These are phyloP conservation scores for Nemapogon koenigi DNA, from an alignment of 2,888 invertebrate species.

Conservation along the genomic window DNA sequence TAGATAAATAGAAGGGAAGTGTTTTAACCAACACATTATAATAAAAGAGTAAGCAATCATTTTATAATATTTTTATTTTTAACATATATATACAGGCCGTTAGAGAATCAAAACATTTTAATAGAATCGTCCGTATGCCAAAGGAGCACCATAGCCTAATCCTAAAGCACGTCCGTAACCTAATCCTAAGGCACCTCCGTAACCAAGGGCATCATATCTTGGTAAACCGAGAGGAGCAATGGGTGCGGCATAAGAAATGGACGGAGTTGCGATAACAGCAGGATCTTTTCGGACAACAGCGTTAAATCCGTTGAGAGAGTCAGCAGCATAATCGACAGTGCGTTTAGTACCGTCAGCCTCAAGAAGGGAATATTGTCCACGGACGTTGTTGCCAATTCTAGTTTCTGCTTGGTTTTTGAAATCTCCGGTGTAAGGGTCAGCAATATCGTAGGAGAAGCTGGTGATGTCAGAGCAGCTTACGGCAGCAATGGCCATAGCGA, in stretches of 20 bases:
- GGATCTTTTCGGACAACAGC: slow-evolving; percentile 62
- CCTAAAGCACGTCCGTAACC: background rate
- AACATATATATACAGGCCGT: too few relatives aligned
- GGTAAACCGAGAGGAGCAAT: too few relatives aligned
- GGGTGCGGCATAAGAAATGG: slow-evolving; percentile 23
- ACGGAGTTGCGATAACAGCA: slow-evolving; percentile 29
- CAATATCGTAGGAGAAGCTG: slow-evolving; percentile 62
- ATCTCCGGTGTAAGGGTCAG: slow-evolving; percentile 63
- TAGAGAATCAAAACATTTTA: too few relatives aligned
- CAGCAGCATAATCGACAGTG: slow-evolving; percentile 64
- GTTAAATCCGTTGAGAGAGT: slow-evolving; percentile 57
- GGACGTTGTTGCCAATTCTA: slow-evolving; percentile 53
- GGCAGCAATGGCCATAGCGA: slow-evolving; percentile 32
- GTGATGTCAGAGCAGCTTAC: slow-evolving; percentile 30
- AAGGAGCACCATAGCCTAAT: background rate
- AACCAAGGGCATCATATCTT: slow-evolving; percentile 15
- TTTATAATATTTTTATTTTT: too few relatives aligned
- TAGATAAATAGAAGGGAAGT: too few relatives aligned
- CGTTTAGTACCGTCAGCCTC: slow-evolving; percentile 61
- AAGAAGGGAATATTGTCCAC: slow-evolving; percentile 59
- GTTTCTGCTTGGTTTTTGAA: slow-evolving; percentile 59
- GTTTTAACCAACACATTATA: too few relatives aligned
- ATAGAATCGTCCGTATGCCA: background rate
- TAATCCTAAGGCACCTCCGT: background rate
- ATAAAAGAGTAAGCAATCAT: too few relatives aligned